Percentiles rank a stretch among this genome's conserved stretches.
These are phyloP conservation scores for Pachycephus smyrnensis DNA, from an alignment of 2,888 invertebrate species.

Conservation along the genomic window DNA sequence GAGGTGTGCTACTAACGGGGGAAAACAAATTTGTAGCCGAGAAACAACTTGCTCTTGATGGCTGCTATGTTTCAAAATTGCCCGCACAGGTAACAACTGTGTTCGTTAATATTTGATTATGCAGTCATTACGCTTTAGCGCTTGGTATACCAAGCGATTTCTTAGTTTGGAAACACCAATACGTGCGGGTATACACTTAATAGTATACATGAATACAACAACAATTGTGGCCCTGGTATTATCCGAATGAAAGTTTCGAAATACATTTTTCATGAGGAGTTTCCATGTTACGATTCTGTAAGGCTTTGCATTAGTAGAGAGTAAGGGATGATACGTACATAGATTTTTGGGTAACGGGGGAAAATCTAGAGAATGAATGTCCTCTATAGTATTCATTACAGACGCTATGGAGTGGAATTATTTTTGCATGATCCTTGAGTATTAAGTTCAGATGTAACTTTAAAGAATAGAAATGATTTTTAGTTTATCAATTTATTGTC, in stretches of 20 bases:
- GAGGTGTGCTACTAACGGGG: neutral
- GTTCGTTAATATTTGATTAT: slow-evolving; percentile 48
- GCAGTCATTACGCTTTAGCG: neutral
- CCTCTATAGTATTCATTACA: neutral
- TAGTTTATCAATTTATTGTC: neutral
- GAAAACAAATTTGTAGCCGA: slow-evolving; percentile 47
- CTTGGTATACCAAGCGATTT: neutral
- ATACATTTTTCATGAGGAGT: neutral
- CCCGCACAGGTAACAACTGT: slow-evolving; percentile 42
- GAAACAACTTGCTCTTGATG: slow-evolving; percentile 43
- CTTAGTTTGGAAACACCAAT: neutral
- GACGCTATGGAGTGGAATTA: neutral
- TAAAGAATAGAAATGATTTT: neutral
- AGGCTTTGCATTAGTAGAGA: neutral
- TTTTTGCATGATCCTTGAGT: neutral
- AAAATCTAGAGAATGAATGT: neutral
- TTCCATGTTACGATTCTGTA: neutral
- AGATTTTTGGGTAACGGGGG: neutral
- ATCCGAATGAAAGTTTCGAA: neutral
- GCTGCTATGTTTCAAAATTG: slow-evolving; percentile 42
- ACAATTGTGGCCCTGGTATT: neutral
- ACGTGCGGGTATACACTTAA: neutral
- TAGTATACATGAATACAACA: neutral
- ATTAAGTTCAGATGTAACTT: neutral
- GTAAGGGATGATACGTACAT: neutral